Percentiles rank a stretch among this genome's conserved stretches.
These are phyloP conservation scores for Lepeophtheirus nordmannii DNA, from an alignment of 2,888 invertebrate species.

Conservation along the genomic window DNA sequence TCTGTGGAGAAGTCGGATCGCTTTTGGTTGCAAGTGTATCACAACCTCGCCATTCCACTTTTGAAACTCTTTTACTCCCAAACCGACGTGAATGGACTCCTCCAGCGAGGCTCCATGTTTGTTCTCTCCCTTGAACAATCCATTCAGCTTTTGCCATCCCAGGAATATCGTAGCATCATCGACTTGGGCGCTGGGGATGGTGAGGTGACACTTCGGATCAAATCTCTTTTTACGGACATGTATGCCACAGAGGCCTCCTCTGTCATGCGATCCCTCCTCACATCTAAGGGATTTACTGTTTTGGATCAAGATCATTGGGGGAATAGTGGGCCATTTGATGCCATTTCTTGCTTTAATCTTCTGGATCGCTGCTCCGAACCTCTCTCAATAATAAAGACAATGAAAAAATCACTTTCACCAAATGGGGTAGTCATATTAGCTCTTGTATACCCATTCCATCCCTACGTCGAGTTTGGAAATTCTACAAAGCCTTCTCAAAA, in stretches of 20 bases:
- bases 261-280: slow-evolving; percentile 67
- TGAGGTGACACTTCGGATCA: slow-evolving; percentile 66
- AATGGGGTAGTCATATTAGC: slow-evolving; percentile 67
- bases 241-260: slow-evolving; percentile 82
- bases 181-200: slow-evolving; percentile 95
- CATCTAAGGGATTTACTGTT: slow-evolving; percentile 56
- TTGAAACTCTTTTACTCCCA: slow-evolving; percentile 79
- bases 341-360: slow-evolving; percentile 78
- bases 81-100: slow-evolving; percentile 80
- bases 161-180: slow-evolving; percentile 38
- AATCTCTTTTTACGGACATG: slow-evolving; percentile 51
- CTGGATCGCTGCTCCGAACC: slow-evolving; percentile 83
- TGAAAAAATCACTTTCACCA: slow-evolving; percentile 52
- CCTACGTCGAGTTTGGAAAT: slow-evolving; percentile 76
- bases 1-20: slow-evolving; percentile 67
- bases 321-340: slow-evolving; percentile 44
- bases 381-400: slow-evolving; percentile 55
- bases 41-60: slow-evolving; percentile 65
- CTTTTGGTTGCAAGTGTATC: slow-evolving; percentile 76
- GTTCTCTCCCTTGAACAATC: slow-evolving; percentile 65
- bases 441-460: slow-evolving; percentile 77
- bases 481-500: slow-evolving; percentile 33
- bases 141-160: slow-evolving; percentile 47
- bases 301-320: slow-evolving; percentile 53
- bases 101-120: slow-evolving; percentile 91